phyloP scores from a whole-genome alignment of 2,797 vertebrate genomes.

The Austrolebias charrua region DNA sequence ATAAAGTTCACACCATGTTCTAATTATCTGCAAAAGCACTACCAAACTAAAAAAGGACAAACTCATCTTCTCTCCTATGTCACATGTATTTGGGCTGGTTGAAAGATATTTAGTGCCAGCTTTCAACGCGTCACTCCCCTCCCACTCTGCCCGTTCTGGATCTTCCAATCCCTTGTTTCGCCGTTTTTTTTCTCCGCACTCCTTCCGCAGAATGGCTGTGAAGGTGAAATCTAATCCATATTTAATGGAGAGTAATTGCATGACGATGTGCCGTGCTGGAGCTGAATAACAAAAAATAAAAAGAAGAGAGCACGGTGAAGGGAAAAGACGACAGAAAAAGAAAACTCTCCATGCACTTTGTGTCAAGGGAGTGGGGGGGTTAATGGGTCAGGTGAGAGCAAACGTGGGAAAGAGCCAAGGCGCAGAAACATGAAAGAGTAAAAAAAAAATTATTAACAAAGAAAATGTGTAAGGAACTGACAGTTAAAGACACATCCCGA shows the following conservation, averaged over 20 bases:
- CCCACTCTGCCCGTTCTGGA: background rate
- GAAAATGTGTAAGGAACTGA: background rate
- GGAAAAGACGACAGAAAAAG: constrained; percentile 22
- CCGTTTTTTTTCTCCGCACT: constrained; percentile 15
- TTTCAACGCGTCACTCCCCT: background rate
- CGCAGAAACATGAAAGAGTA: constrained; percentile 10
- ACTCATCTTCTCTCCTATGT: background rate
- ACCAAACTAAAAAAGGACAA: constrained; percentile 16
- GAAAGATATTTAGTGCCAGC: no score
- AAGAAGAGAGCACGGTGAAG: constrained; percentile 21
- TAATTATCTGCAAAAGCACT: constrained; percentile 12
- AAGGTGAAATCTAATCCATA: constrained; percentile 74
- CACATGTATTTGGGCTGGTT: background rate
- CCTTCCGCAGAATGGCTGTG: constrained; percentile 49
- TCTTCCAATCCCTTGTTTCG: background rate
- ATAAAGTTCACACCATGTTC: constrained; percentile 27
- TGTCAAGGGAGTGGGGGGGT: constrained; percentile 6
- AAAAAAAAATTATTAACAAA: no score
- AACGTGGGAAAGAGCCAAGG: constrained; percentile 32
- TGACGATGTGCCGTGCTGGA: constrained; percentile 59
- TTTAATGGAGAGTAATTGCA: constrained; percentile 73
- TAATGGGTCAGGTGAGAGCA: constrained; percentile 42
- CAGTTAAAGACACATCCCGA: constrained; percentile 13
- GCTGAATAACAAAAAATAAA: constrained; percentile 24
- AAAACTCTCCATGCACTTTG: background rate